These are phyloP conservation scores for Thera obeliscata DNA, from an alignment of 2,888 invertebrate genomes.

Conservation along the genomic window DNA sequence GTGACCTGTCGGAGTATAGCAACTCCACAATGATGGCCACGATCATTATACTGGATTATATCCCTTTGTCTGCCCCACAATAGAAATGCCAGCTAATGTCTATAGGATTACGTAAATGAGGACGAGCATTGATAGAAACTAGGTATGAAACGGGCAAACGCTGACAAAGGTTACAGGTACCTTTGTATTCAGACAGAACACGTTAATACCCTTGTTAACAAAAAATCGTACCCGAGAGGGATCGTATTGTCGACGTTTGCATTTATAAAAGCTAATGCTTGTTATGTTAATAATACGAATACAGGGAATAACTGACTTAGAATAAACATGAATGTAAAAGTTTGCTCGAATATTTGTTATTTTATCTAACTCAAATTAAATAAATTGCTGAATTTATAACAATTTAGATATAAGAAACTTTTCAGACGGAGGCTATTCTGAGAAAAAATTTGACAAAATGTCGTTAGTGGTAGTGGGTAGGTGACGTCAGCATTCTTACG, in stretches of 20 bases:
- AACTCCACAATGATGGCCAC: slow-evolving; percentile 31
- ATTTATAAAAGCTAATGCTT: slow-evolving; percentile 50
- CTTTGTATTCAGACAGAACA: slow-evolving; percentile 46
- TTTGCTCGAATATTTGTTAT: not conserved
- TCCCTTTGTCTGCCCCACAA: slow-evolving; percentile 52
- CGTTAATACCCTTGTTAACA: slow-evolving; percentile 59
- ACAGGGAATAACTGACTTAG: not conserved
- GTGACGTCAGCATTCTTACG: no score
- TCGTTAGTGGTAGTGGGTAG: no score
- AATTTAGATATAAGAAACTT: no score
- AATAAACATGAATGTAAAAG: not conserved
- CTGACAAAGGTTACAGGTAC: slow-evolving; percentile 55
- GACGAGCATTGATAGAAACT: slow-evolving; percentile 42
- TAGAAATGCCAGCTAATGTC: slow-evolving; percentile 41
- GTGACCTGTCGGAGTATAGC: slow-evolving; percentile 47
- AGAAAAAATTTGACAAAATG: no score
- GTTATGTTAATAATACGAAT: slow-evolving; percentile 42
- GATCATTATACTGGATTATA: slow-evolving; percentile 41
- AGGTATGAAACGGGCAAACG: slow-evolving; percentile 47
- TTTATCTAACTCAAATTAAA: not conserved
- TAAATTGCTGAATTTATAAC: no score
- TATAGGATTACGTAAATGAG: slow-evolving; percentile 52
- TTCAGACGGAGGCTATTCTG: no score
- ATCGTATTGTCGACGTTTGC: slow-evolving; percentile 51
- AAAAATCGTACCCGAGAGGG: slow-evolving; percentile 53